These are phyloP conservation scores for Xanthia togata DNA, from an alignment of 2,888 invertebrate species.

Conservation along the genomic window DNA sequence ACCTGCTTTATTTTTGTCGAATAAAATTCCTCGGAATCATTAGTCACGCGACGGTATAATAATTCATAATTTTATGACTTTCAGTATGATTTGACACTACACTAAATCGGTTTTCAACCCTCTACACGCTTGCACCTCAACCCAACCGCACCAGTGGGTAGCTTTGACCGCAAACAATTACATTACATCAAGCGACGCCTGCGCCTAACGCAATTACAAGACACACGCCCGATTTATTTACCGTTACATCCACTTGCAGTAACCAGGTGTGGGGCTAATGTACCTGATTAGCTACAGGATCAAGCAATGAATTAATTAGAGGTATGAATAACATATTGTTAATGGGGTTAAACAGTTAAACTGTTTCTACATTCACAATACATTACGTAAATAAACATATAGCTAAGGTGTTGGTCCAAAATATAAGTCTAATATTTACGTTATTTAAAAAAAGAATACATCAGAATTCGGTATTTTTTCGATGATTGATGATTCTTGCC, in stretches of 20 bases:
- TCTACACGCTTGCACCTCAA: conserved; percentile 4
- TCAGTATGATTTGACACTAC: no score
- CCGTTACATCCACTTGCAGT: conserved; percentile 49
- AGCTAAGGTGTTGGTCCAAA: neutral
- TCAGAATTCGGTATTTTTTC: neutral
- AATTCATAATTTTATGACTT: no score
- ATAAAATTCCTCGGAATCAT: neutral
- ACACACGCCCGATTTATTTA: conserved; percentile 73
- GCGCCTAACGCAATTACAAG: conserved; percentile 75
- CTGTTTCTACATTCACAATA: neutral
- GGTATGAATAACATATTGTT: neutral
- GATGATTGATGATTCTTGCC: neutral
- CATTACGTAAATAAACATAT: neutral
- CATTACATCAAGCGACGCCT: conserved; percentile 75
- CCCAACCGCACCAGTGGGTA: conserved; percentile 44
- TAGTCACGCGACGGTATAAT: no score
- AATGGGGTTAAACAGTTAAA: neutral
- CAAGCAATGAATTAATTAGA: conserved; percentile 16
- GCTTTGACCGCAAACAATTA: conserved; percentile 79
- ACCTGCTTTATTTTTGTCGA: neutral
- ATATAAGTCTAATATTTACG: neutral
- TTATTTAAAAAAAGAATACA: neutral
- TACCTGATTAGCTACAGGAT: conserved; percentile 20
- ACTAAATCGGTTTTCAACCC: neutral
- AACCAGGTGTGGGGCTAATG: conserved; percentile 39